phyloP scores from a whole-genome alignment of 2,113 vertebrate genomes.

The Eonycteris spelaea region DNA sequence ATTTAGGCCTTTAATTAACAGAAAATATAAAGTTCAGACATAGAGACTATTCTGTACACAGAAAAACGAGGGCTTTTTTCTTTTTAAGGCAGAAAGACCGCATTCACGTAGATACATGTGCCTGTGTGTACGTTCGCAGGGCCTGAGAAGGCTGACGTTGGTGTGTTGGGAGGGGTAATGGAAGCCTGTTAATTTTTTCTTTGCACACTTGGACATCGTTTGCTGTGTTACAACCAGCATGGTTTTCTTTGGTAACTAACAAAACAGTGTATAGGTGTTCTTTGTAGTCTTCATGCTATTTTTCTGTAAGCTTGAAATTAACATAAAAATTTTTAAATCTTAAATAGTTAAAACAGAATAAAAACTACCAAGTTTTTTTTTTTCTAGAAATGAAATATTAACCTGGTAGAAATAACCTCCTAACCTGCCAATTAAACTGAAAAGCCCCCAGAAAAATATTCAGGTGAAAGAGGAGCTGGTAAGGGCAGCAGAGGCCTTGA shows the following conservation, averaged over 20 bases:
- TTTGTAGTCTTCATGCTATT: background rate
- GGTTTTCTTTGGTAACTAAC: background rate
- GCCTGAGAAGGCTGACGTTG: background rate
- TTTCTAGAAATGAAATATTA: background rate
- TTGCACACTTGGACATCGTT: background rate
- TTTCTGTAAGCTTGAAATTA: background rate
- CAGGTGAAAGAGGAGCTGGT: background rate
- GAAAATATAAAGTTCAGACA: background rate
- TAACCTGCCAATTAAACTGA: background rate
- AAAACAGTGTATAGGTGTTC: too few relatives aligned
- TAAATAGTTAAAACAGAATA: background rate
- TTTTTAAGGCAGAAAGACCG: background rate
- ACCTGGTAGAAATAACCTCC: background rate
- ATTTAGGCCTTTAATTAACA: background rate
- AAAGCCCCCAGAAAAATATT: background rate
- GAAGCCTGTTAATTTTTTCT: background rate
- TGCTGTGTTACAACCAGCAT: background rate
- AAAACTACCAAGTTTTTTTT: background rate
- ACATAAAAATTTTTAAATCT: background rate
- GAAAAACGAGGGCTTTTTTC: background rate
- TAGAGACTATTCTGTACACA: background rate
- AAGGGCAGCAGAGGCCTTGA: rapidly evolving
- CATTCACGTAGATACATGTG: background rate
- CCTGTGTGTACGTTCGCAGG: background rate
- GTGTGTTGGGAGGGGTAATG: background rate